A percentile compares a stretch with the other conserved stretches of the same genome.
These are phyloP conservation scores for Ormyrus nitidulus DNA, from an alignment of 2,888 invertebrate species.

Conservation along the genomic window DNA sequence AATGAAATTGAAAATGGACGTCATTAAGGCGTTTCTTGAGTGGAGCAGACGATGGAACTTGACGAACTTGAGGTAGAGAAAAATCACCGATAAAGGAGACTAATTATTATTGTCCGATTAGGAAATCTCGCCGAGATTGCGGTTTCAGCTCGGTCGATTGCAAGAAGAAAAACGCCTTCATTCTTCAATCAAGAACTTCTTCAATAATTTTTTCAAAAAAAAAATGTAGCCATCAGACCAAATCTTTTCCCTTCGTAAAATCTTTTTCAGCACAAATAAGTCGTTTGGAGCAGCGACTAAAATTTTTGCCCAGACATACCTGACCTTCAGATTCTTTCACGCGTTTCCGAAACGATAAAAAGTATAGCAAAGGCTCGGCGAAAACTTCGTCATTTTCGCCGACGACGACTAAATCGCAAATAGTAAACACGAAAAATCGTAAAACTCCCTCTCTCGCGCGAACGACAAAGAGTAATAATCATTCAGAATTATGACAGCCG, in stretches of 20 bases:
- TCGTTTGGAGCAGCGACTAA: too few relatives aligned
- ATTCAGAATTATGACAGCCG: slow-evolving; percentile 37
- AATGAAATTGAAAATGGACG: slow-evolving; percentile 40
- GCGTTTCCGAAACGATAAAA: too few relatives aligned
- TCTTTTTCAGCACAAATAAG: too few relatives aligned
- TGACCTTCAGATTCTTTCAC: too few relatives aligned
- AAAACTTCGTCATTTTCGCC: not conserved
- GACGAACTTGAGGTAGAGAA: not conserved
- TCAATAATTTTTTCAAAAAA: too few relatives aligned
- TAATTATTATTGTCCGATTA: slow-evolving; percentile 37
- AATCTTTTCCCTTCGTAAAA: too few relatives aligned
- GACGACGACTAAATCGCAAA: not conserved
- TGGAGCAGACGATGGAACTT: not conserved
- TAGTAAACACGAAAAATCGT: not conserved
- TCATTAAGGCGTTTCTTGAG: slow-evolving; percentile 25
- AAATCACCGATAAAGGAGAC: not conserved
- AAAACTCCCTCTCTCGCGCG: slow-evolving; percentile 4
- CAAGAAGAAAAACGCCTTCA: too few relatives aligned
- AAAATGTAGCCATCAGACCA: too few relatives aligned
- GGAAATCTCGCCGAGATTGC: slow-evolving; percentile 9
- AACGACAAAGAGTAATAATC: slow-evolving; percentile 24
- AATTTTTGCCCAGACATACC: too few relatives aligned
- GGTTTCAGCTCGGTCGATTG: not conserved
- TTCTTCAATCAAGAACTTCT: too few relatives aligned
- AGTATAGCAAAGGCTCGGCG: too few relatives aligned